Percentiles rank a stretch among this genome's conserved stretches.
phyloP scores from a whole-genome alignment of 2,888 invertebrate species.

The Plemyria rubiginata region DNA sequence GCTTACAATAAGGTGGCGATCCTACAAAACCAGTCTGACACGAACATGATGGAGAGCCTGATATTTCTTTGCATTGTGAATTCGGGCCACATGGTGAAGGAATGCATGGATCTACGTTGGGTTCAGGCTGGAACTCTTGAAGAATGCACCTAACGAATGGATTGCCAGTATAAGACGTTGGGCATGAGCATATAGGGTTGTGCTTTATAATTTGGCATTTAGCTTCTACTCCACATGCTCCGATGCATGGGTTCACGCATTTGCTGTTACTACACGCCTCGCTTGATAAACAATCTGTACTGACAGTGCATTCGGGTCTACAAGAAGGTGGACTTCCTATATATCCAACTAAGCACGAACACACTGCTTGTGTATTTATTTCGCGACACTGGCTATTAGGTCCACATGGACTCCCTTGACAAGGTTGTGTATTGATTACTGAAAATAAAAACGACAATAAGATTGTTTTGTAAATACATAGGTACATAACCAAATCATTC shows the following conservation, averaged over 20 bases:
- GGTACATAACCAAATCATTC: too few species aligned
- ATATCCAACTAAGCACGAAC: conserved; percentile 88
- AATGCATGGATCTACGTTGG: conserved; percentile 86
- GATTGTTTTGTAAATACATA: too few species aligned
- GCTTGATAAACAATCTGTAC: conserved; percentile 89
- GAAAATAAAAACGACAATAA: conserved; percentile 43
- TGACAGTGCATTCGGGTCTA: conserved; percentile 90
- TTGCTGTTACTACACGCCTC: conserved; percentile 92
- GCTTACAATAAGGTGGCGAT: conserved; percentile 90
- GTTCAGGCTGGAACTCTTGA: conserved; percentile 76
- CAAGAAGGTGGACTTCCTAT: conserved; percentile 91
- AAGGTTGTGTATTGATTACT: conserved; percentile 68
- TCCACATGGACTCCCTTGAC: conserved; percentile 89
- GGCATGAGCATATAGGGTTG: conserved; percentile 92
- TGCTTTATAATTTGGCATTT: conserved; percentile 92
- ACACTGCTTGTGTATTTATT: conserved; percentile 89
- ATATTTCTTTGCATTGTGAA: conserved; percentile 88
- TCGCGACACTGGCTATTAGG: conserved; percentile 91
- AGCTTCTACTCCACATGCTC: conserved; percentile 91
- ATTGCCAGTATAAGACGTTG: conserved; percentile 88
- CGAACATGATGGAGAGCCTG: conserved; percentile 89
- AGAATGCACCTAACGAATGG: conserved; percentile 89
- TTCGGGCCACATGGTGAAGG: conserved; percentile 94
- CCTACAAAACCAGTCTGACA: conserved; percentile 88
- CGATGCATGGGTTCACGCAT: conserved; percentile 92